phyloP scores from a whole-genome alignment of 2,113 vertebrate genomes.

The Phaetusa simplex region DNA sequence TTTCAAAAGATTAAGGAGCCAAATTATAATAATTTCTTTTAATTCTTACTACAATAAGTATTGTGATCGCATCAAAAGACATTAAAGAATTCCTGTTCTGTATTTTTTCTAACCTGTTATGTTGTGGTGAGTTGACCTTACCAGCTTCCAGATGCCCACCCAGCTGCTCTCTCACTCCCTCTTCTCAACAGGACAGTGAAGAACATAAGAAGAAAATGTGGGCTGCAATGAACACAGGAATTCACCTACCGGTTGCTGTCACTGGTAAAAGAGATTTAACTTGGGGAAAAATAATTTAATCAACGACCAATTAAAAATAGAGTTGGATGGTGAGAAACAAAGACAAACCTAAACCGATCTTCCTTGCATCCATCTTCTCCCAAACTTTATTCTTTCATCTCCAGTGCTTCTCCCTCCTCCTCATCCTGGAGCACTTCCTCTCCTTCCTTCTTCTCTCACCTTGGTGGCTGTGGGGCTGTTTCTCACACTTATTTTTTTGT shows the following conservation, averaged over 20 bases:
- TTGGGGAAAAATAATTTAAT: not conserved
- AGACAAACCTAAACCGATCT: not conserved
- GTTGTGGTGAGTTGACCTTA: not conserved
- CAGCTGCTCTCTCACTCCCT: not conserved
- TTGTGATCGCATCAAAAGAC: not conserved
- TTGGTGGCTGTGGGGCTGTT: not conserved
- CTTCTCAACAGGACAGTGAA: not conserved
- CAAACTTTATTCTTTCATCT: not conserved
- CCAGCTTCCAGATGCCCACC: not conserved
- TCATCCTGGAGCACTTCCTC: not conserved
- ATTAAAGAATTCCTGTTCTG: not conserved
- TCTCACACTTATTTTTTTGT: not conserved
- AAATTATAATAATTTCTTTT: not conserved
- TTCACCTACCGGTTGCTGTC: not conserved
- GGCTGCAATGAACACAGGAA: not conserved
- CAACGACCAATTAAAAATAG: not conserved
- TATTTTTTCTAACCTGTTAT: not conserved
- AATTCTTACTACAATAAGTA: not conserved
- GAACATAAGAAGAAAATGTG: not conserved
- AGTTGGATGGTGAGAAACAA: not conserved
- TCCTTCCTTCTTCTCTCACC: not conserved
- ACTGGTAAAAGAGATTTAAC: not conserved
- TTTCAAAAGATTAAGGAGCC: not conserved
- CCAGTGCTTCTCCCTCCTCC: not conserved
- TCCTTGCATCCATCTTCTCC: not conserved